These are phyloP conservation scores for Schizopygopsis malacanthus DNA, from an alignment of 2,797 vertebrate species.

Conservation along the genomic window DNA sequence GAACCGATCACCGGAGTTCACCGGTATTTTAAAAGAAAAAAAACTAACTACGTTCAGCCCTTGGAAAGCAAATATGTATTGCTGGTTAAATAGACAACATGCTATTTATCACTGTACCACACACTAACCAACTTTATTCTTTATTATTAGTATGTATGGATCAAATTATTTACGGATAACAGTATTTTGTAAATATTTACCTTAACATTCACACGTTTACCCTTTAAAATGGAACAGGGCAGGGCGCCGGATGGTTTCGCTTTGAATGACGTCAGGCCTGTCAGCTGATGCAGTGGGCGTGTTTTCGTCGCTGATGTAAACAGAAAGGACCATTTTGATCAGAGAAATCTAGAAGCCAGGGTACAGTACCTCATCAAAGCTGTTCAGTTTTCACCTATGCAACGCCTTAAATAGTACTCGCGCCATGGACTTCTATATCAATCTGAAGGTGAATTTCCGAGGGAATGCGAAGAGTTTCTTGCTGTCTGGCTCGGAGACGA, in stretches of 20 bases:
- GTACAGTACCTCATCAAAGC: background rate
- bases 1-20: no score
- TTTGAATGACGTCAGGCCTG: conserved; percentile 51
- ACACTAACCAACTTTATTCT: background rate
- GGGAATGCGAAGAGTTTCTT: conserved; percentile 87
- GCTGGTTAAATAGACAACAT: background rate
- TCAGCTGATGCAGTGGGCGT: conserved; percentile 71
- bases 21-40: no score
- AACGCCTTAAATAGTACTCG: conserved; percentile 57
- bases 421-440: conserved; percentile 88
- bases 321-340: conserved; percentile 70
- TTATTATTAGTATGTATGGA: background rate
- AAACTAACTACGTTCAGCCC: background rate
- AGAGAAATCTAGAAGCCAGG: conserved; percentile 19
- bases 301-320: conserved; percentile 74
- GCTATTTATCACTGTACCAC: background rate
- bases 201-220: background rate
- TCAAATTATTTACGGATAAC: background rate
- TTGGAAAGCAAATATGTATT: background rate
- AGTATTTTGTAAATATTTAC: background rate
- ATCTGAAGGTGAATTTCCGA: conserved; percentile 85
- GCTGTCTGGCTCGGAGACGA: conserved; percentile 85
- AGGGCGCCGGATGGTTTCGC: no score
- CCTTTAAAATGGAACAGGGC: background rate
- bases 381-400: conserved; percentile 47